Evolutionary conservation across 2,888 invertebrate species (phyloP).

Genomic region (Choreutis nemorana): DNA sequence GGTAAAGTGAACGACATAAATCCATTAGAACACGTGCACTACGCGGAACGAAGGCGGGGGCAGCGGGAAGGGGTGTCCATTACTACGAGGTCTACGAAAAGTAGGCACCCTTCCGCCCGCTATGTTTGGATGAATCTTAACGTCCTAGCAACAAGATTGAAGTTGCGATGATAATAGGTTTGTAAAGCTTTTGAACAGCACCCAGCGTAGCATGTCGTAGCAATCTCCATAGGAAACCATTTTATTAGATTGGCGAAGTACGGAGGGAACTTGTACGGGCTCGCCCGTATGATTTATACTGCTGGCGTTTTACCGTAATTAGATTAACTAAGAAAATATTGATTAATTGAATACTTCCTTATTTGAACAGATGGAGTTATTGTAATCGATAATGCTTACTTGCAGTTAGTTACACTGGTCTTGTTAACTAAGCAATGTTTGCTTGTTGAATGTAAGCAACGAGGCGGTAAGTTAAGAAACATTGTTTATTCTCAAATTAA

Average conservation of each 20-base stretch:
- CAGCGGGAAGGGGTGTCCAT: slow-evolving; percentile 4
- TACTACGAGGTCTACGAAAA: slow-evolving; percentile 2
- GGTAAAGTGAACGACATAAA: too few relatives aligned
- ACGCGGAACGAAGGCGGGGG: slow-evolving; percentile 8
- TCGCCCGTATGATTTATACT: slow-evolving; percentile 47
- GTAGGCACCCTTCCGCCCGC: slow-evolving; percentile 1
- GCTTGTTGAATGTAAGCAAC: too few relatives aligned
- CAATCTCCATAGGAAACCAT: slow-evolving; percentile 55
- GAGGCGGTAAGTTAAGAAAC: too few relatives aligned
- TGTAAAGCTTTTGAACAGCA: slow-evolving; percentile 4
- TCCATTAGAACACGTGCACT: slow-evolving; percentile 1
- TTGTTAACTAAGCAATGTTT: too few relatives aligned
- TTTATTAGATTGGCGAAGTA: slow-evolving; percentile 52
- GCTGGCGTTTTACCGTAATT: slow-evolving; percentile 32
- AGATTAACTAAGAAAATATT: slow-evolving; percentile 44
- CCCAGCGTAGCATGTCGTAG: slow-evolving; percentile 5
- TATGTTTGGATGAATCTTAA: not conserved
- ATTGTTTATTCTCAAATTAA: too few relatives aligned
- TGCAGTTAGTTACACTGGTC: too few relatives aligned
- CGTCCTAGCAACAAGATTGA: too few relatives aligned
- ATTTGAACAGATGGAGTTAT: too few relatives aligned
- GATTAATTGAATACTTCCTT: too few relatives aligned
- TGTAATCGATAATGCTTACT: too few relatives aligned
- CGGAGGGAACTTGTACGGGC: slow-evolving; percentile 46
- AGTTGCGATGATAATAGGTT: too few relatives aligned